Conservation (phyloP, 2,888 invertebrate genomes). For the Fragum fragum region DNA sequence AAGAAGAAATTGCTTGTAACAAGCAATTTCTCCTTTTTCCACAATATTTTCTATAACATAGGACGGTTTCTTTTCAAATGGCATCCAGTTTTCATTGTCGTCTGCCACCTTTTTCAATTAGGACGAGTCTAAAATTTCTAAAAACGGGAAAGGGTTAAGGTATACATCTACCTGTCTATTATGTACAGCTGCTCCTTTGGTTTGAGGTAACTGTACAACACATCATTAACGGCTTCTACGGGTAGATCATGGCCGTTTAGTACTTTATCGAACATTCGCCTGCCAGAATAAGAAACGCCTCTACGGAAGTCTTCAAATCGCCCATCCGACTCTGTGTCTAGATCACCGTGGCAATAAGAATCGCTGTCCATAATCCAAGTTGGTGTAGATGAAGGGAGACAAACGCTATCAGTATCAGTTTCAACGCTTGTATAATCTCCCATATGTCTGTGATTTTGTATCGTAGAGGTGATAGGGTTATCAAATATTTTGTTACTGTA, state of each 20-base stretch:
- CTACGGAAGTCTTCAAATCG: background rate
- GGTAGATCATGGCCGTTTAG: background rate
- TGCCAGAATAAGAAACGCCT: background rate
- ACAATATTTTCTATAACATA: no score
- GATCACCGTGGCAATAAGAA: background rate
- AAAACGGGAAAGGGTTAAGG: no score
- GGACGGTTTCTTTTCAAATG: no score
- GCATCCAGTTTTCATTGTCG: no score
- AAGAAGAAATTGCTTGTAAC: no score
- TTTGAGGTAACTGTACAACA: background rate
- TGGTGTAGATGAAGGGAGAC: background rate
- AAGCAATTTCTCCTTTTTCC: no score
- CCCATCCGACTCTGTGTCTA: background rate
- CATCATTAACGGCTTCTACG: background rate
- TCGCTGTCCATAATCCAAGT: background rate
- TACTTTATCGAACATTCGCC: background rate
- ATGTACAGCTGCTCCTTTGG: background rate
- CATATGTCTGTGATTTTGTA: background rate
- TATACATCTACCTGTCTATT: background rate
- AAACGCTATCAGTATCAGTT: constrained; percentile 11
- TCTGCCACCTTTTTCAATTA: no score
- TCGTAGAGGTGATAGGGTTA: background rate
- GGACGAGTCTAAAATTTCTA: no score
- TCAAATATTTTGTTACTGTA: constrained; percentile 6
- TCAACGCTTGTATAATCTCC: background rate